Evolutionary conservation across 2,888 invertebrate species (phyloP), one percentile per base, ranked within the genome.

Genomic region (Trichogramma dendrolimi): DNA sequence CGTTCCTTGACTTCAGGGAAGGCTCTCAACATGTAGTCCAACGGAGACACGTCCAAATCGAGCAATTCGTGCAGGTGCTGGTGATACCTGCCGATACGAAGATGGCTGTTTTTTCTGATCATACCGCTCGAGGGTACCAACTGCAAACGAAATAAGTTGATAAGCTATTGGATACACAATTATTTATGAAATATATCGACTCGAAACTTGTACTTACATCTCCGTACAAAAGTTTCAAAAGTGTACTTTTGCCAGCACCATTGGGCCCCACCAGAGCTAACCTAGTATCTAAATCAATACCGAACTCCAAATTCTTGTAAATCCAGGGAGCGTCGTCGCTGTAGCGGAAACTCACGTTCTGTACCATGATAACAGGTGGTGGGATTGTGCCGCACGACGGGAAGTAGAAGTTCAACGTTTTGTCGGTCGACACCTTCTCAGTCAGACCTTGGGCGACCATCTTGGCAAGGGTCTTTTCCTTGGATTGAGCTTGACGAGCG

Each of bases 401-500:
- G 80, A 99, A 99, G 79, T 92, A 95, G 80, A 99, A 99, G 72
- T 92, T 92, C 58, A 97, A 87, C 55, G 85, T 85, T 84, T 96
- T 97, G 76, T 99, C 99, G 67, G 85, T 87, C 5, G 86, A 83
- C 0, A 98, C 97, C 82, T 93, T 96, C 77, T 98, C 97, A 0
- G 98, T 98, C 39, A 99, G 85, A 2, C 98, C 98, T 73, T 92
- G 92, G 43, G 97, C 96, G 10, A 99, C 96, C 99, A 99, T 99
- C 82, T 99, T 99, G 39, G 96, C 96, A 63, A 99, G 81, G 0
- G 98, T 98, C 81, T 99, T 99, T 81, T 99, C 99, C 81, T 99
- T 99, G 67, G 96, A 97, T 81, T 99, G 99, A 6, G 99, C 99
- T 79, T 99, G 99, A 63, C 99, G 85, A 1, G 99, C 99, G 68